Conservation (phyloP, 1,140 invertebrate species). For the Ylistrum balloti region DNA sequence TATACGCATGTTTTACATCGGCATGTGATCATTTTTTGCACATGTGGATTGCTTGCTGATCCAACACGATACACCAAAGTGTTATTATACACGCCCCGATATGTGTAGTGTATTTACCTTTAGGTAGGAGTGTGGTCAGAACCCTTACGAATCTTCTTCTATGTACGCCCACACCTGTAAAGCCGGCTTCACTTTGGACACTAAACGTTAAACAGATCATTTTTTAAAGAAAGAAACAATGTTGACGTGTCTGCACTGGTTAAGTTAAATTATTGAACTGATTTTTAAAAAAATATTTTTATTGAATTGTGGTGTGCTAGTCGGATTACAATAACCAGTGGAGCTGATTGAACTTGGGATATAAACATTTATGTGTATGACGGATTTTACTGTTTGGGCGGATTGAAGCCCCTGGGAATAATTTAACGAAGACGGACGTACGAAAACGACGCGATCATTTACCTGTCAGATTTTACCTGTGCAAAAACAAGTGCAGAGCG, state of each 20-base stretch:
- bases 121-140: neutral
- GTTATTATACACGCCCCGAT: too few relatives aligned
- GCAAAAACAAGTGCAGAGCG: constrained; percentile 1
- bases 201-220: neutral
- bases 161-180: neutral
- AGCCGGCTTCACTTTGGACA: neutral
- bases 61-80: neutral
- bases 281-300: neutral
- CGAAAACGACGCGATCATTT: neutral
- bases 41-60: neutral
- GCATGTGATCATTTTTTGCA: neutral
- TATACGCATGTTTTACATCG: neutral
- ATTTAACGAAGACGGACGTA: too few relatives aligned
- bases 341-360: neutral
- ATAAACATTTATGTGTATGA: neutral
- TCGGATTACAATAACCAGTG: neutral
- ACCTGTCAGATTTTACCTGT: constrained; percentile 1
- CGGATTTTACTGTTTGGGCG: neutral
- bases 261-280: neutral
- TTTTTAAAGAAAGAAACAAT: neutral
- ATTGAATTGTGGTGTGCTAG: neutral
- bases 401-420: neutral
- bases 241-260: neutral
- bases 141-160: too few relatives aligned
- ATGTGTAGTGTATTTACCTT: too few relatives aligned